Base-by-base conservation (phyloP, 2,113 vertebrate genomes). In the Podilymbus podiceps region DNA sequence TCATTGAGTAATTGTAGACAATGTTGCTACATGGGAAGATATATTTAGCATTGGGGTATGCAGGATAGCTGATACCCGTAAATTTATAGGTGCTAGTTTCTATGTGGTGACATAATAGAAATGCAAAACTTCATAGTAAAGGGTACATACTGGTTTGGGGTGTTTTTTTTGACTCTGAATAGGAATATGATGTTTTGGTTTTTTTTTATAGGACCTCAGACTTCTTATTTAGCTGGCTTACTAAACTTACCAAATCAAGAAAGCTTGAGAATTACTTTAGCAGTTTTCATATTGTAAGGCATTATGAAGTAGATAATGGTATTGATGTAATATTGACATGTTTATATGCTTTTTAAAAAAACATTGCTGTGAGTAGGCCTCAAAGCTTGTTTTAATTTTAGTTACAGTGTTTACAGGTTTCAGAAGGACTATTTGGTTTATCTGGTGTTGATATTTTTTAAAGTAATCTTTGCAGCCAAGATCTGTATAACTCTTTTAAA, bases 341-440 rank as follows among this genome's bases (percentile, higher is more conserved):
- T 79, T 83, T 92, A 73, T 92, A 73, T 90, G 46, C 40, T 94
- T 93, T 94, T 90, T n/a, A 92, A 88, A 52, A 46, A 93, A 80
- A 53, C 15, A 46, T 76, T 84, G 13, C 31, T 77, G 15, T 92
- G 42, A 83, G n/a, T 42, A 69, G 42, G 22, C 42, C 83, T 93
- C 63, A 50, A 62, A 92, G 49, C 33, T 83, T 93, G 33, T 64
- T 93, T 88, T 80, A 86, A 31, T 82, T 85, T 88, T 80, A 86
- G n/a, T 82, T 85, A 53, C 42, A 66, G 9, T 74, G 52, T 77
- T 92, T 35, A 44, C 8, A 62, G 28, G 9, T 90, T 95, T 90
- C 27, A 25, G 8, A 35, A 80, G 2, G 6, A 49, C 42, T 80
- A 0, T 80, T 79, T 83, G 16, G 2, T 88, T 85, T 90, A 25